Conservation (phyloP, 2,888 invertebrate genomes). For the Macaria notata region DNA sequence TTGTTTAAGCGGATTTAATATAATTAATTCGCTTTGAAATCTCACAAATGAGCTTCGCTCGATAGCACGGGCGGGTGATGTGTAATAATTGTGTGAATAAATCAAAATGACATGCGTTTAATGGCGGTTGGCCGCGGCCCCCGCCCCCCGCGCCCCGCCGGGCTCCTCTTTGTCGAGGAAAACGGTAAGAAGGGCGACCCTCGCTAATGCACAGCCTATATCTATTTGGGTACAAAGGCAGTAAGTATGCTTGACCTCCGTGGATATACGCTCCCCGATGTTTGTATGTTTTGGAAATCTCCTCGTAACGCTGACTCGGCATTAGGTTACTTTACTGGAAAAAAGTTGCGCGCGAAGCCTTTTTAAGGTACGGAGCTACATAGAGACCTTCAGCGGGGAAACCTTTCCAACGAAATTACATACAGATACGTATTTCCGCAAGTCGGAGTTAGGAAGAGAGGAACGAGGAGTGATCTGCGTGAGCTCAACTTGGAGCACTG, state of each 20-base stretch:
- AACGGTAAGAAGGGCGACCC: constrained; percentile 64
- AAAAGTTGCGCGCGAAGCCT: constrained; percentile 30
- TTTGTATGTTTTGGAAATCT: constrained; percentile 47
- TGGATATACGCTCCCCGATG: constrained; percentile 48
- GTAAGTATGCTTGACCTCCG: constrained; percentile 69
- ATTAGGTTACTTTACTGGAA: constrained; percentile 40
- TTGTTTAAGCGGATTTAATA: constrained; percentile 43
- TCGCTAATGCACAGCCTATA: constrained; percentile 74
- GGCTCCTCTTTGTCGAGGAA: constrained; percentile 53
- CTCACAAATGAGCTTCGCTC: constrained; percentile 37
- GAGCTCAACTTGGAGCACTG: constrained; percentile 10
- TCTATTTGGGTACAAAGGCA: constrained; percentile 71
- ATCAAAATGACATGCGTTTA: constrained; percentile 76
- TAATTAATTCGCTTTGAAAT: constrained; percentile 40
- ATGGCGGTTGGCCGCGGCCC: constrained; percentile 50
- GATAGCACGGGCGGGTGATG: constrained; percentile 30
- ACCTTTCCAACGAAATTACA: constrained; percentile 10
- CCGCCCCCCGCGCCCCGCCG: constrained; percentile 58
- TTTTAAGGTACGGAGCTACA: constrained; percentile 18
- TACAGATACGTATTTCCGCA: not conserved
- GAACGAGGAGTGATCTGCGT: constrained; percentile 13
- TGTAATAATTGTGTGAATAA: constrained; percentile 69
- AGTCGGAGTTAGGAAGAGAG: not conserved
- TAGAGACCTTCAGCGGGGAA: not conserved
- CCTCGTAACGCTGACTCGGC: constrained; percentile 38